Percentiles rank a stretch among this genome's conserved stretches.
Evolutionary conservation across 2,113 vertebrate species (phyloP).

Genomic region (Calonectris borealis): DNA sequence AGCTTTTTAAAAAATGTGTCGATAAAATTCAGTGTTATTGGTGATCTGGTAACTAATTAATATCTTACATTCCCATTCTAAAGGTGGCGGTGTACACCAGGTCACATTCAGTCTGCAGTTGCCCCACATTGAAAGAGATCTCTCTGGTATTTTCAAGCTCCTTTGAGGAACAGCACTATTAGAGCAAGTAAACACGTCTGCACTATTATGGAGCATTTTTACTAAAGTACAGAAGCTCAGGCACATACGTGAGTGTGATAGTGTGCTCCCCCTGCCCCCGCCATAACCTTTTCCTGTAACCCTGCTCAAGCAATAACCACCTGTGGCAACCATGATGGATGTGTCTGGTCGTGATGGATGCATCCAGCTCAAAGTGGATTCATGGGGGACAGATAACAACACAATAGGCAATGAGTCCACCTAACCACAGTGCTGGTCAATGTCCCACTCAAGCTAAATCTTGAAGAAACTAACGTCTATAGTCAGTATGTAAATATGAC

Average conservation of each 20-base stretch:
- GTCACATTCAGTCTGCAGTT: neutral
- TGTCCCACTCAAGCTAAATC: no score
- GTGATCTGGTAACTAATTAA: neutral
- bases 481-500: no score
- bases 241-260: neutral
- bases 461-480: no score
- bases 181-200: neutral
- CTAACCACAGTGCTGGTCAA: no score
- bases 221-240: neutral
- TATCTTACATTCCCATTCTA: neutral
- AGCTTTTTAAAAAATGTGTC: neutral
- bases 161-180: neutral
- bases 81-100: neutral
- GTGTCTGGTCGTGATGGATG: no score
- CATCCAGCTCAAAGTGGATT: no score
- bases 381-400: no score
- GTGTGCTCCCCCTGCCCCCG: no score
- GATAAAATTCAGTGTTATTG: neutral
- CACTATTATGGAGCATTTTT: neutral
- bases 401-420: no score
- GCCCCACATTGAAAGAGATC: neutral
- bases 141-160: neutral
- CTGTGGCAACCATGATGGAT: no score
- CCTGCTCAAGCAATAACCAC: no score
- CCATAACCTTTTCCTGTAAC: no score